These are phyloP conservation scores for Tenthredo mesomela DNA, from an alignment of 2,888 invertebrate species.

Conservation along the genomic window DNA sequence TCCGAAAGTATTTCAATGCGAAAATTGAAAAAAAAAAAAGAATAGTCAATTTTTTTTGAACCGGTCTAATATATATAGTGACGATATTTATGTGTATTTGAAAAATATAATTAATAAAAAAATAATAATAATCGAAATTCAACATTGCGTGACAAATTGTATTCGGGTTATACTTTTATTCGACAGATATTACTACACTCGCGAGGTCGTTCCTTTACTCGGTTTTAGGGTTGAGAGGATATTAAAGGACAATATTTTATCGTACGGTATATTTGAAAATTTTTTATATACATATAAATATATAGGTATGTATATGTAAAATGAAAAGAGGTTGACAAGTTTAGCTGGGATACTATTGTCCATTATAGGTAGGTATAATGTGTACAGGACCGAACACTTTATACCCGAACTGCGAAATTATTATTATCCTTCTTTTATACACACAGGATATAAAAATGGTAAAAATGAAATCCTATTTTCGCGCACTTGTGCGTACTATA, in stretches of 20 bases:
- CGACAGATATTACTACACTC: constrained; percentile 35
- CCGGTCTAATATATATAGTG: too few relatives aligned
- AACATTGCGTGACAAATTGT: constrained; percentile 68
- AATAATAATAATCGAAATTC: constrained; percentile 57
- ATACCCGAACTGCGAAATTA: constrained; percentile 20
- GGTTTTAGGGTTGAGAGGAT: background rate
- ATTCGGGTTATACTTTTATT: constrained; percentile 49
- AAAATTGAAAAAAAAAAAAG: too few relatives aligned
- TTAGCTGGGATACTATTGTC: constrained; percentile 58
- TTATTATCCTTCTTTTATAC: constrained; percentile 21
- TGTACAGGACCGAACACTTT: background rate
- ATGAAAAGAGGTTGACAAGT: background rate
- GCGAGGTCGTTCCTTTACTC: background rate
- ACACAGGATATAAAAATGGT: constrained; percentile 17
- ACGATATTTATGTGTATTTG: background rate
- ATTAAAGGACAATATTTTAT: constrained; percentile 31
- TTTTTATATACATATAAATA: background rate
- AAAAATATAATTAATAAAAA: background rate
- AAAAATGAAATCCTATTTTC: constrained; percentile 34
- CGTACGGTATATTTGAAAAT: constrained; percentile 26
- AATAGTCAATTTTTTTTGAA: too few relatives aligned
- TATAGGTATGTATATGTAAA: background rate
- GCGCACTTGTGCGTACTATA: too few relatives aligned
- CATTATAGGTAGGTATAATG: background rate
- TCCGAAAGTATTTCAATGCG: too few relatives aligned